Percentiles rank a stretch among this genome's conserved stretches.
These are phyloP conservation scores for Bathynomus jamesi DNA, from an alignment of 1,140 invertebrate genomes.

Conservation along the genomic window DNA sequence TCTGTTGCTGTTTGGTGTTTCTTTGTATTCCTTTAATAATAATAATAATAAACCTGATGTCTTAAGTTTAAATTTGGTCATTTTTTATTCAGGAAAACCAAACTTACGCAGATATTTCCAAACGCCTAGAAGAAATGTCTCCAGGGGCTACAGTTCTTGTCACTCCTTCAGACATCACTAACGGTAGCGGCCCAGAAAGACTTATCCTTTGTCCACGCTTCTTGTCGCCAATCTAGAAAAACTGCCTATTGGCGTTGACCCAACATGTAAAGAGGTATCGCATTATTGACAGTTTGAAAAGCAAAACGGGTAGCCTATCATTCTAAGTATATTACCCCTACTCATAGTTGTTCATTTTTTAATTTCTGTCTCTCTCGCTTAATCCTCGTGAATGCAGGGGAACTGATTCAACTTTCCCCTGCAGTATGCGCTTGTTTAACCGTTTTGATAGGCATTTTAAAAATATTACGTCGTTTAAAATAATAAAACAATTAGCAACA, in stretches of 20 bases:
- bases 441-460: too few relatives aligned
- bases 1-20: too few relatives aligned
- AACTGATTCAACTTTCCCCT: too few relatives aligned
- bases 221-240: conserved; percentile 63
- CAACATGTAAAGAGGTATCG: conserved; percentile 64
- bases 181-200: conserved; percentile 11
- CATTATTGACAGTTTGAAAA: not conserved
- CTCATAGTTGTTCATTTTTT: not conserved
- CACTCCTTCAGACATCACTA: conserved; percentile 44
- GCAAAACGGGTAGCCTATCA: not conserved
- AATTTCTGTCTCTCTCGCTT: not conserved
- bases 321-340: not conserved
- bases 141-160: conserved; percentile 40
- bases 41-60: too few relatives aligned
- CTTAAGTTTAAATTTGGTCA: too few relatives aligned
- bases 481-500: too few relatives aligned
- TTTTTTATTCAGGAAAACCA: conserved; percentile 51
- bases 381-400: not conserved
- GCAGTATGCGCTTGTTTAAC: too few relatives aligned
- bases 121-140: conserved; percentile 43
- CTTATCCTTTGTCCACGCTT: conserved; percentile 63
- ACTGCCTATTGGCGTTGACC: conserved; percentile 70
- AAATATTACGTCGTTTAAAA: too few relatives aligned
- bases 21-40: too few relatives aligned
- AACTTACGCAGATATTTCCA: conserved; percentile 45